Evolutionary conservation across 2,888 invertebrate species (phyloP), one percentile per base, ranked within the genome.

Genomic region (Podabrus alpinus): DNA sequence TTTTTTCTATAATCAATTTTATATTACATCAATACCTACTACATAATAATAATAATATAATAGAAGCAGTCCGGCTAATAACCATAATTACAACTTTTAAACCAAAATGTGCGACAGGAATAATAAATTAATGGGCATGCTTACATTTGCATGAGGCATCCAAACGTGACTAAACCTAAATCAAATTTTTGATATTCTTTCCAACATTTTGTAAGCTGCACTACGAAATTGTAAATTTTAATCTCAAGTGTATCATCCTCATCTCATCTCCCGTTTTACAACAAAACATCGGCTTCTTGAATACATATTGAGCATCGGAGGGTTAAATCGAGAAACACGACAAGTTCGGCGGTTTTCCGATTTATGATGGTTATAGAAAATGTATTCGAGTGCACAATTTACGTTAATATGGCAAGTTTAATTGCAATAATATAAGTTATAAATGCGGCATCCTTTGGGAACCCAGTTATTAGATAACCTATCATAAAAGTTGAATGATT

Each of bases 401-500:
- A 64, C 62, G 62, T 64, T 19, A 64, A 64, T 64, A 64, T 17
- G 21, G 19, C 21, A 64, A 64, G 62, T 64, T 64, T 64, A 64
- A 64, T 64, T 64, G 21, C 19, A 15, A 64, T 64, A 61, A 61
- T 61, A 17, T 61, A 64, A 64, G 62, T 64, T 64, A 64, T 15
- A 64, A 64, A n/a, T 15, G 62, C 62, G 62, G n/a, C 62, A 9
- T 64, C 62, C 62, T 64, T 17, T n/a, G 62, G 62, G 62, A 19
- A 64, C 21, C 9, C n/a, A 61, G 61, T 15, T 61, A 61, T 15
- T 61, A 64, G 62, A 64, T 64, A 64, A 64, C 62, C 15, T 64
- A 64, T 64, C 62, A 64, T 64, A 64, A 64, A 64, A 64, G 62
- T 45, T 45, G 45, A 64, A 64, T 64, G n/a, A 64, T 64, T 19